Evolutionary conservation across 1,140 invertebrate genomes (phyloP), one percentile per base, ranked within the genome.

Genomic region (Bombus sylvicola): DNA sequence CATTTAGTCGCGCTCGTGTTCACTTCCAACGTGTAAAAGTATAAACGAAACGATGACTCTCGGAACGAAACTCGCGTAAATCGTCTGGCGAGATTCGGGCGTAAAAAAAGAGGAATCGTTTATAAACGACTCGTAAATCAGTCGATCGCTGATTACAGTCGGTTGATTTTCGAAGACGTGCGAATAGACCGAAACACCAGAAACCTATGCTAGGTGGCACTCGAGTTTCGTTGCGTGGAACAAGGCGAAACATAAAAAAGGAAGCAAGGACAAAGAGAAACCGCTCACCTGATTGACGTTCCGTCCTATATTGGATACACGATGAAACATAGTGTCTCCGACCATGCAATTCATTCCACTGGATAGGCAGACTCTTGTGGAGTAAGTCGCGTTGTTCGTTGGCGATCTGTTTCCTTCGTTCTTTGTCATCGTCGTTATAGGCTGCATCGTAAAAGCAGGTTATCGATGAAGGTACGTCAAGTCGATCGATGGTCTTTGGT

Each of bases 231-330:
- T 2, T 53, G 47, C 47, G 47, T 53, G 18, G 18, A 53, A 22
- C 18, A 22, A 53, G 47, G 47, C 6, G 47, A 57, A n/a, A 34
- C 6, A 18, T 8, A 12, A 18, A 31, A 66, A 43, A 39, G 37
- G 64, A 53, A 34, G 43, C 25, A 72, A 47, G 73, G 59, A 53
- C 71, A 41, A 57, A 8, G 64, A 43, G 57, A 41, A 71, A 13
- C 74, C 47, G 83, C 85, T 91, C 90, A 90, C 89, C 86, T 88
- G 89, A 39, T 66, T 53, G 79, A 34, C 39, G 69, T 83, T 88
- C 76, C 86, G 79, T 41, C 75, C 82, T 28, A 80, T 62, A 64
- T 59, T 82, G 31, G 73, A 78, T 43, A 73, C 3, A 69, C 37
- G 68, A 25, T 28, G 74, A 57, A 83, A 41, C 41, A n/a, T 13